phyloP scores from a whole-genome alignment of 2,797 vertebrate species.

The Artibeus lituratus region DNA sequence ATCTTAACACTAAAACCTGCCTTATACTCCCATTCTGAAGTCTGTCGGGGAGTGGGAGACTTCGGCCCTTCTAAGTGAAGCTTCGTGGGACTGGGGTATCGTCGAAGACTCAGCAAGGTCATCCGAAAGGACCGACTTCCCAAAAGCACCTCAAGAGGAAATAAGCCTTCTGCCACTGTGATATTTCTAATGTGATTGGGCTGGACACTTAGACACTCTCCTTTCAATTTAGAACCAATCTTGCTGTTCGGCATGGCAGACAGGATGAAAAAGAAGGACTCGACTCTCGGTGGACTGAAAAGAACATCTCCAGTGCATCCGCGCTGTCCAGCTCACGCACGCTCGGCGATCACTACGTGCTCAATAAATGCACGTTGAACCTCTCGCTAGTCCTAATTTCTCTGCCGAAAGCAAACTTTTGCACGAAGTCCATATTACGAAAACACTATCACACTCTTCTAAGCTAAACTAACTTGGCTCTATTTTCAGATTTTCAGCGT shows the following conservation, averaged over 20 bases:
- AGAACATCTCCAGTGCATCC: background rate
- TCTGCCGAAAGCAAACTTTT: slow-evolving; percentile 56
- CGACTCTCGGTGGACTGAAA: slow-evolving; percentile 45
- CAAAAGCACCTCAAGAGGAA: slow-evolving; percentile 55
- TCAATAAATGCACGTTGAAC: slow-evolving; percentile 60
- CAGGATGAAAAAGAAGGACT: slow-evolving; percentile 29
- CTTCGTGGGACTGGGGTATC: background rate
- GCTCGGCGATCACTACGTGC: background rate
- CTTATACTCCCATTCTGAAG: background rate
- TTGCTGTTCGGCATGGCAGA: slow-evolving; percentile 26
- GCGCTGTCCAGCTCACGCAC: background rate
- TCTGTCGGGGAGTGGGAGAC: background rate
- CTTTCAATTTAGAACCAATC: slow-evolving; percentile 58
- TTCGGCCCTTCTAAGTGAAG: background rate
- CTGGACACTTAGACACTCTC: slow-evolving; percentile 46
- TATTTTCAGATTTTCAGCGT: slow-evolving; percentile 36
- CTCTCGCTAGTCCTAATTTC: slow-evolving; percentile 39
- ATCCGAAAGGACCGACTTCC: slow-evolving; percentile 15
- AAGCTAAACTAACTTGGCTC: slow-evolving; percentile 39
- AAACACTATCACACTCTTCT: slow-evolving; percentile 54
- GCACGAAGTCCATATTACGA: slow-evolving; percentile 37
- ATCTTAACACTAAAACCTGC: background rate
- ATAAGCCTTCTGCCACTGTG: slow-evolving; percentile 18
- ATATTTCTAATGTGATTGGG: slow-evolving; percentile 24
- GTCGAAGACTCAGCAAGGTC: background rate